Conservation (phyloP, 92 coral and sea anemone genomes). For the Palythoa caribaeorum region DNA sequence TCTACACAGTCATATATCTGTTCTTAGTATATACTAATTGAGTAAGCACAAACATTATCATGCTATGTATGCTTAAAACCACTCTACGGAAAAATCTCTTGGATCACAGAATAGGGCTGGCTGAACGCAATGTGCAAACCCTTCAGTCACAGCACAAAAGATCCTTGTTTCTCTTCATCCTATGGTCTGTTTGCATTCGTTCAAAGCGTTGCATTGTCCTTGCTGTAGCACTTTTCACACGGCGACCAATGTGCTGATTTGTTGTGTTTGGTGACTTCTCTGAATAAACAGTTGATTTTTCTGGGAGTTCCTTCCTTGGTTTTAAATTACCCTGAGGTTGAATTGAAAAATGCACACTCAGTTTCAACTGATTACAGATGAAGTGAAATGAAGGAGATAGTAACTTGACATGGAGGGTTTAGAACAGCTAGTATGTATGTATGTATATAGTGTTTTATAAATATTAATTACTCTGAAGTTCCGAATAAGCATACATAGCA, state of each 20-base stretch:
- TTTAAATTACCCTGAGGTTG: constrained; percentile 84
- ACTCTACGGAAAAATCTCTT: neutral
- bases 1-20: too few species aligned
- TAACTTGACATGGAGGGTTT: neutral
- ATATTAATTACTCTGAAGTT: too few species aligned
- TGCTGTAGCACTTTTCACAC: constrained; percentile 88
- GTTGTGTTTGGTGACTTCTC: constrained; percentile 93
- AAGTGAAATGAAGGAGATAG: neutral
- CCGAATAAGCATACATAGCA: too few species aligned
- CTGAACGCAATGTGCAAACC: neutral
- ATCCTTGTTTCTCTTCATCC: constrained; percentile 70
- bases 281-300: constrained; percentile 72
- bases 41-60: neutral
- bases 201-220: constrained; percentile 89
- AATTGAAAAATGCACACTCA: neutral
- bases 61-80: neutral
- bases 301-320: constrained; percentile 79
- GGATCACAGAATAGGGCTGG: neutral
- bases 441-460: too few species aligned
- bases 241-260: constrained; percentile 88
- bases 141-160: constrained; percentile 49
- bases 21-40: neutral
- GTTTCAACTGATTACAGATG: neutral
- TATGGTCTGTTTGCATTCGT: constrained; percentile 76
- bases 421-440: neutral